These are phyloP conservation scores for Syrista parreyssii DNA, from an alignment of 2,888 invertebrate genomes.

Conservation along the genomic window DNA sequence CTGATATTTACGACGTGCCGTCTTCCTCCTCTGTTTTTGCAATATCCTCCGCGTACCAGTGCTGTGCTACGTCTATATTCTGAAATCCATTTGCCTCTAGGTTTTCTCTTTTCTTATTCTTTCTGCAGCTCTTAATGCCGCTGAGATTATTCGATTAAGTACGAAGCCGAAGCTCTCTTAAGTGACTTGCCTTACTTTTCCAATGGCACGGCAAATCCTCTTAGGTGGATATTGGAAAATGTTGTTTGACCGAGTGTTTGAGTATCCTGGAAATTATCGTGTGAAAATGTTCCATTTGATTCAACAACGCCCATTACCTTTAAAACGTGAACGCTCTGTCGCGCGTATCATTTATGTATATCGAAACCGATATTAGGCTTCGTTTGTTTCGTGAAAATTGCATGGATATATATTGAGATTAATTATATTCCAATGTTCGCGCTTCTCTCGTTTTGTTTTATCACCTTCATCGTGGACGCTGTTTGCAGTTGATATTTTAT, in stretches of 20 bases:
- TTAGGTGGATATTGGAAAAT: neutral
- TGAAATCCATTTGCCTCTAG: neutral
- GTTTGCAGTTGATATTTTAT: constrained; percentile 31
- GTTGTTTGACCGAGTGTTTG: neutral
- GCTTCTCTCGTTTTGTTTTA: neutral
- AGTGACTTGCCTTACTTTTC: neutral
- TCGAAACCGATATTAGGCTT: neutral
- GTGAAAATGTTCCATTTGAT: neutral
- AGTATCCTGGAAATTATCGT: neutral
- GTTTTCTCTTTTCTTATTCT: neutral
- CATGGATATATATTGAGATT: neutral
- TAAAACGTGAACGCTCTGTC: neutral
- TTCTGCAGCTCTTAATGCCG: neutral
- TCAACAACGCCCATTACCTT: neutral
- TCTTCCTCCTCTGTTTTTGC: neutral
- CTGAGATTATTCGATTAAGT: neutral
- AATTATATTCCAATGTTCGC: neutral
- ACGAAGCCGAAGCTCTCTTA: neutral
- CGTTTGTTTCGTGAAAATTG: neutral
- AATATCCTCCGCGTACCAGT: neutral
- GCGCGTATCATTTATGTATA: neutral
- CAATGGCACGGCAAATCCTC: neutral
- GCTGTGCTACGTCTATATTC: neutral
- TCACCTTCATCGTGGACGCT: constrained; percentile 23
- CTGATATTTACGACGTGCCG: neutral